Conservation (phyloP, 2,888 invertebrate genomes). For the Amphipoea oculea region DNA sequence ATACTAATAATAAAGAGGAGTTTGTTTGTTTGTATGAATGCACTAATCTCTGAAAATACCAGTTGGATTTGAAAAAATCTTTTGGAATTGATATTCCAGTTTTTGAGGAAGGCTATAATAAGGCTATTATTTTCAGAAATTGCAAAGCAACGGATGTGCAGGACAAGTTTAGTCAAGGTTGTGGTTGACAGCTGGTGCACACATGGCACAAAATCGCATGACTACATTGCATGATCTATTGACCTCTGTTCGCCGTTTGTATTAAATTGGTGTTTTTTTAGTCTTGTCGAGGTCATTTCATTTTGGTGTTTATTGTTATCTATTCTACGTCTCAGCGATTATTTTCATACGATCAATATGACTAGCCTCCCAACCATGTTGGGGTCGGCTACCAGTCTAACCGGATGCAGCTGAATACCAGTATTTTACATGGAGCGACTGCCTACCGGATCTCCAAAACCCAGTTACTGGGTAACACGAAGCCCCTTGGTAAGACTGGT, state of each 20-base stretch:
- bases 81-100: too few species aligned
- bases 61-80: too few species aligned
- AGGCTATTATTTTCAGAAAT: too few species aligned
- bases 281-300: neutral
- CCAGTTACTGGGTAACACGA: neutral
- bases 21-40: too few species aligned
- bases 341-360: neutral
- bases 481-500: neutral
- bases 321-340: neutral
- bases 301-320: neutral
- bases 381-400: neutral
- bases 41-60: too few species aligned
- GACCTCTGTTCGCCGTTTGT: conserved; percentile 11
- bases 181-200: neutral
- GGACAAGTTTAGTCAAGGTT: neutral
- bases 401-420: neutral
- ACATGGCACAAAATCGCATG: neutral
- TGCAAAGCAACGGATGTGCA: neutral
- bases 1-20: too few species aligned
- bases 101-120: too few species aligned
- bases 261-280: neutral
- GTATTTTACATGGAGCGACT: neutral
- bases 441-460: neutral
- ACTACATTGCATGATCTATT: conserved; percentile 9
- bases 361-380: neutral